Conservation (phyloP, 1,140 invertebrate genomes). For the Papilio glaucus region DNA sequence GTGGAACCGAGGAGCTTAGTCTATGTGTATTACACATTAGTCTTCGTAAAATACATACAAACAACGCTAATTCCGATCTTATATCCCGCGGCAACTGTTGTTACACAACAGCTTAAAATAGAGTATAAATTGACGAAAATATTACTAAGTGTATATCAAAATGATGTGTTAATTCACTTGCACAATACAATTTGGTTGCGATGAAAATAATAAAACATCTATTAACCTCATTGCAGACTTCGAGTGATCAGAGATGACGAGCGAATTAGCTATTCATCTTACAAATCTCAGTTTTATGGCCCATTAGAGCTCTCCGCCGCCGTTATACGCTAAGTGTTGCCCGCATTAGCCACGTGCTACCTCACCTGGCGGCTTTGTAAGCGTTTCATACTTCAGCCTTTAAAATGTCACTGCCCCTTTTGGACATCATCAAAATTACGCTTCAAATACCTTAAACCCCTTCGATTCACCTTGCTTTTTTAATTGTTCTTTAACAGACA, state of each 20-base stretch:
- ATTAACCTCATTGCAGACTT: slow-evolving; percentile 8
- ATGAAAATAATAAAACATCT: slow-evolving; percentile 5
- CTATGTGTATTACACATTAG: too few relatives aligned
- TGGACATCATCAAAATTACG: too few relatives aligned
- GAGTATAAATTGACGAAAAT: neutral
- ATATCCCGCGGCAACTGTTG: too few relatives aligned
- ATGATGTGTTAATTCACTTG: neutral
- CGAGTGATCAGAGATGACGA: slow-evolving; percentile 2
- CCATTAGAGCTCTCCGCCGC: neutral
- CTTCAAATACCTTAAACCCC: too few relatives aligned
- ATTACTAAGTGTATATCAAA: neutral
- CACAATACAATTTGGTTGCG: slow-evolving; percentile 9
- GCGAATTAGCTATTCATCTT: neutral
- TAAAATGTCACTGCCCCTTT: too few relatives aligned
- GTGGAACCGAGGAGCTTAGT: too few relatives aligned
- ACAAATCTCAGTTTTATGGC: slow-evolving; percentile 5
- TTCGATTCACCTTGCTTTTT: too few relatives aligned
- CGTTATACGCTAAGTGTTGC: neutral
- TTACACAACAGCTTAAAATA: neutral
- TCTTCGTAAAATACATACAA: too few relatives aligned
- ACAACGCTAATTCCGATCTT: too few relatives aligned
- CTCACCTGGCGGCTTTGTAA: neutral
- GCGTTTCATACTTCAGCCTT: neutral
- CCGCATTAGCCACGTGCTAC: neutral
- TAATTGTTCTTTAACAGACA: too few relatives aligned